These are phyloP conservation scores for Mycalesis mineus DNA, from an alignment of 2,888 invertebrate species.

Conservation along the genomic window DNA sequence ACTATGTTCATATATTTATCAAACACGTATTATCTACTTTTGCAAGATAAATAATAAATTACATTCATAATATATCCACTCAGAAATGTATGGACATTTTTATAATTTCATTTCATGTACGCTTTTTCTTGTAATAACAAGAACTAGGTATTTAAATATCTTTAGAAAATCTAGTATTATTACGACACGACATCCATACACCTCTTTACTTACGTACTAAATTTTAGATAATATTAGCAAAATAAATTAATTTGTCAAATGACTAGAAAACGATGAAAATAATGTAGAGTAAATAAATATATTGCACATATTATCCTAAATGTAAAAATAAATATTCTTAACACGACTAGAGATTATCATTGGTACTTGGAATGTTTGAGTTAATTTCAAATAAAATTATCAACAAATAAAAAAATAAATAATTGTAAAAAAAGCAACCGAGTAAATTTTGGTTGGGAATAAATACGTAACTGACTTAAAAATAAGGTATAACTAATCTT, in stretches of 20 bases:
- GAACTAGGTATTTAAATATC: not conserved
- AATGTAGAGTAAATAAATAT: conserved; percentile 54
- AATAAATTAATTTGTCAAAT: conserved; percentile 34
- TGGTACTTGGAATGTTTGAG: conserved; percentile 29
- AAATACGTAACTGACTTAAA: not conserved
- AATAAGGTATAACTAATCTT: not conserved
- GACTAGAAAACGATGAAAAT: conserved; percentile 21
- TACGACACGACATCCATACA: no score
- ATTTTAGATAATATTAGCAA: conserved; percentile 34
- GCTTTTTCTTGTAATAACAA: not conserved
- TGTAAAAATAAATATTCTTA: conserved; percentile 21
- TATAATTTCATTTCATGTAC: not conserved
- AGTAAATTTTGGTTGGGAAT: not conserved
- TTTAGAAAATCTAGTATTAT: not conserved
- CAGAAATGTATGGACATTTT: not conserved
- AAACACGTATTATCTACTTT: not conserved
- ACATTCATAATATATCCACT: not conserved
- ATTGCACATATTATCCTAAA: conserved; percentile 56
- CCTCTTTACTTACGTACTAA: not conserved
- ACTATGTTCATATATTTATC: not conserved
- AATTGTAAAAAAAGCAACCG: not conserved
- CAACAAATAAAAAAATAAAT: conserved; percentile 34
- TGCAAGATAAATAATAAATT: not conserved
- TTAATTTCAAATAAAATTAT: conserved; percentile 35
- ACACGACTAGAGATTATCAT: conserved; percentile 38